Conservation (phyloP, 1,140 invertebrate species). For the Heliothis virescens region DNA sequence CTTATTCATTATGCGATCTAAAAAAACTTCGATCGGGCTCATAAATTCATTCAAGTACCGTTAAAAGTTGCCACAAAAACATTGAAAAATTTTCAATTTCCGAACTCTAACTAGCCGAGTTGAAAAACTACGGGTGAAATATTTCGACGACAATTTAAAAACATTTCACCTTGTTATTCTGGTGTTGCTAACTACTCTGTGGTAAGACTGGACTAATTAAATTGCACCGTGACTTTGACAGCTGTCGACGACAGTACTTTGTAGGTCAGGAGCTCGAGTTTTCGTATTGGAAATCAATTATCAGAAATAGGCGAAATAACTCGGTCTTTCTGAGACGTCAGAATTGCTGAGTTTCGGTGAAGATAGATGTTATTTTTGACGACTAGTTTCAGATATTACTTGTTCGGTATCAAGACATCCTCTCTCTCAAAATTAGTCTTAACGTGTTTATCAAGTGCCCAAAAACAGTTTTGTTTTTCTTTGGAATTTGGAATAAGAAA, state of each 20-base stretch:
- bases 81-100: slow-evolving; percentile 1
- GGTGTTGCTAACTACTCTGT: slow-evolving; percentile 36
- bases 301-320: no score
- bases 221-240: slow-evolving; percentile 40
- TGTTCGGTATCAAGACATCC: no score
- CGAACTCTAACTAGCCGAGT: not conserved
- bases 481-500: no score
- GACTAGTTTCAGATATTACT: no score
- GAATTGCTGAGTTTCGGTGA: no score
- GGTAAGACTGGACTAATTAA: slow-evolving; percentile 43
- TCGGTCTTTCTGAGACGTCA: no score
- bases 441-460: no score
- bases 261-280: slow-evolving; percentile 28
- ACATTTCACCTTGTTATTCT: slow-evolving; percentile 26
- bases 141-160: slow-evolving; percentile 38
- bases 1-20: no score
- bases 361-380: no score
- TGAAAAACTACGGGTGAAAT: slow-evolving; percentile 9
- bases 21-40: not conserved
- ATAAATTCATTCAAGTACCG: not conserved
- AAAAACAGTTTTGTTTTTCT: no score
- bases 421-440: no score
- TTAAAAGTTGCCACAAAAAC: not conserved
- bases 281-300: not conserved
- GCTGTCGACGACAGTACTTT: slow-evolving; percentile 40